These are phyloP conservation scores for Drosophila sp. DNA, from an alignment of 1,140 invertebrate species.

Conservation along the genomic window DNA sequence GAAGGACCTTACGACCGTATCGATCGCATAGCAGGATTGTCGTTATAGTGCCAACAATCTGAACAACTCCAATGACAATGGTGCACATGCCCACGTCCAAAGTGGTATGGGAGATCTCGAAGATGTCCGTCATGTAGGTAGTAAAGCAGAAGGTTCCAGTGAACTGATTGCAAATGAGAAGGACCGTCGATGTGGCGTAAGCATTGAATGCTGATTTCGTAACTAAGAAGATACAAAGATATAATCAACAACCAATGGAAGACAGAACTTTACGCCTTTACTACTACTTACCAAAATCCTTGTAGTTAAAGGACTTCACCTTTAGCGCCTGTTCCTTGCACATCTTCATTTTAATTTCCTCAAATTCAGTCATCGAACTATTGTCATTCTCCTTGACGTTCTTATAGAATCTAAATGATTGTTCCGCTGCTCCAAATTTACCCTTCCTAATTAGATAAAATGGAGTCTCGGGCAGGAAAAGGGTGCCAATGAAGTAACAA, in stretches of 20 bases:
- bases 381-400: constrained; percentile 49
- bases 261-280: not conserved
- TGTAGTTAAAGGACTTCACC: constrained; percentile 38
- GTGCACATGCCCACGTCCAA: constrained; percentile 86
- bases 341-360: constrained; percentile 48
- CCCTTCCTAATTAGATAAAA: constrained; percentile 88
- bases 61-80: constrained; percentile 85
- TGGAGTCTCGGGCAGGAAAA: constrained; percentile 93
- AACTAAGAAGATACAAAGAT: constrained; percentile 31
- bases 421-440: constrained; percentile 87
- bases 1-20: constrained; percentile 58
- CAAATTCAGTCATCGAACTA: constrained; percentile 48
- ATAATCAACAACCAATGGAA: not conserved
- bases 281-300: constrained; percentile 68
- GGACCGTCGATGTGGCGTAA: constrained; percentile 40
- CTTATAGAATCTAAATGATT: constrained; percentile 85
- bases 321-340: constrained; percentile 48
- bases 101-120: constrained; percentile 86
- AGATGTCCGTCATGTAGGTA: constrained; percentile 86
- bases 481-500: constrained; percentile 87
- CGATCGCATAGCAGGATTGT: constrained; percentile 66
- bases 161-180: constrained; percentile 55
- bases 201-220: constrained; percentile 45
- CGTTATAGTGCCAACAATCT: constrained; percentile 79
- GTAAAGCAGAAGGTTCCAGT: constrained; percentile 63